These are phyloP conservation scores for Enteromius radiatus DNA, from an alignment of 2,797 vertebrate genomes.

Conservation along the genomic window DNA sequence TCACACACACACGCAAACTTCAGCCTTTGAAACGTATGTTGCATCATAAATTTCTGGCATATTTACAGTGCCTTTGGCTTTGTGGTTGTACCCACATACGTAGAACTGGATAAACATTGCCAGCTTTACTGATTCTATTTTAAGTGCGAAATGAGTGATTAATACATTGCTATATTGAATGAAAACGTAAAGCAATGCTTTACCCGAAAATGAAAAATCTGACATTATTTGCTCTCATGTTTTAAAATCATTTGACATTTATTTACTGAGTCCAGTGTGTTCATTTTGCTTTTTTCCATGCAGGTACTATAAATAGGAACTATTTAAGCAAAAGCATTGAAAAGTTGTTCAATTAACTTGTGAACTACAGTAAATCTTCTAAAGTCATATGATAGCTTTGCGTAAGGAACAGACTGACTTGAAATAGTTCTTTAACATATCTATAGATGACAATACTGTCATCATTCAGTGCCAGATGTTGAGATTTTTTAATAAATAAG, in stretches of 20 bases:
- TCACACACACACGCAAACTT: slow-evolving; percentile 2
- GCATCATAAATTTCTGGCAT: not conserved
- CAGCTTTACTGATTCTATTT: slow-evolving; percentile 11
- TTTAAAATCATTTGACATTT: not conserved
- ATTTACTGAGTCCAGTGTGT: too few relatives aligned
- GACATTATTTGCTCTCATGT: not conserved
- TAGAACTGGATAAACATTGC: not conserved
- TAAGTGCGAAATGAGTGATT: slow-evolving; percentile 6
- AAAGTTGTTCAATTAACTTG: not conserved
- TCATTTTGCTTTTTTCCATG: not conserved
- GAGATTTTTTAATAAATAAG: too few relatives aligned
- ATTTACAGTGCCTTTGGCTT: slow-evolving; percentile 5
- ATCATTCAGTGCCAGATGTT: too few relatives aligned
- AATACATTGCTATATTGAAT: not conserved
- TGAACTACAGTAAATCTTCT: not conserved
- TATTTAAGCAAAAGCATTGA: not conserved
- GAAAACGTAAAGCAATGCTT: not conserved
- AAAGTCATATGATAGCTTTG: not conserved
- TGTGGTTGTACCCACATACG: not conserved
- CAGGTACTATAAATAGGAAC: not conserved
- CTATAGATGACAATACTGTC: too few relatives aligned
- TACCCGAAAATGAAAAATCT: not conserved
- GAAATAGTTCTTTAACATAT: not conserved
- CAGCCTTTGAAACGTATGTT: not conserved
- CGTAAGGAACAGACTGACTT: not conserved